Evolutionary conservation across 2,888 invertebrate species (phyloP), one percentile per base, ranked within the genome.

Genomic region (Megamerina dolium): DNA sequence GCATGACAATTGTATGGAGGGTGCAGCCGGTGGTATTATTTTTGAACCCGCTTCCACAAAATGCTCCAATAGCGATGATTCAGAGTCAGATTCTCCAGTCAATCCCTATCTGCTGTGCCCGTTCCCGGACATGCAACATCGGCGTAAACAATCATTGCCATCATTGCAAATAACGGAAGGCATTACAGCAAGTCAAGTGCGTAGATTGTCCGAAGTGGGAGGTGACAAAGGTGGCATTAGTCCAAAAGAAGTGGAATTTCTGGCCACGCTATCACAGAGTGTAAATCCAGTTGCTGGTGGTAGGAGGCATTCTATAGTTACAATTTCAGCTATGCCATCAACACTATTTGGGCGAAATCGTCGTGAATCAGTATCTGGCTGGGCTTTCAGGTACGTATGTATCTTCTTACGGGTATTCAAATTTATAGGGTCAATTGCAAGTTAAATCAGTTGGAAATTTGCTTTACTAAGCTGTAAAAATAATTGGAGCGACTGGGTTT

Each of bases 181-280:
- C 41, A 88, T 88, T 47, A 89, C 88, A 32, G 89, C 89, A 37
- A 87, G 87, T 59, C 88, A 89, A 77, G 87, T 88, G 42, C 79
- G 89, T 17, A 78, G 89, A 16, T 72, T 89, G 33, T 89, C 88
- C 27, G 89, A 89, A 59, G 77, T 83, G 43, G 85, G 87, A 14
- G 80, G 80, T 1, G 87, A 87, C 63, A 76, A 81, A 17, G 80
- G 80, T 4, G 85, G 83, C 1, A 80, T 84, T 3, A 82, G 85
- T 45, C 81, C 85, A n/a, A 78, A 82, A 40, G 88, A 89, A 64
- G 84, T 87, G 2, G 87, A 87, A 30, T 89, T 89, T 70, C 70
- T 89, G 51, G 87, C 89, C n/a, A 89, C 89, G 3, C 75, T 89
- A 31, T 85, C 86, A 50, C 81, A 83, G 60, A 81, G 82, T 17